Base-by-base conservation (phyloP, 2,797 vertebrate species). In the Cyprinella venusta region DNA sequence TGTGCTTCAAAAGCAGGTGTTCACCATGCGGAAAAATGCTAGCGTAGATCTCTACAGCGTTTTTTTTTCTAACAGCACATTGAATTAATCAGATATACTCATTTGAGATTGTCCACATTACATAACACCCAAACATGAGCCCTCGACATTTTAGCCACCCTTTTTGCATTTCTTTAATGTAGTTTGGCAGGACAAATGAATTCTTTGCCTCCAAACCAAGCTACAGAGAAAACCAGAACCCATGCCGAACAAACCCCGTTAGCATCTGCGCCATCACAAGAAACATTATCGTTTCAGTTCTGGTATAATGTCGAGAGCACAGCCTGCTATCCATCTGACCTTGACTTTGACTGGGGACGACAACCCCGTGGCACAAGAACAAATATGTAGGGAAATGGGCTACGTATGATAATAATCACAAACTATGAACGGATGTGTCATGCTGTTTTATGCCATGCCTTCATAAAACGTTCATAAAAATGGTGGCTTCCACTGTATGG, bases 1-100 rank as follows among this genome's bases (percentile, higher is more conserved):
- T 54, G 80, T 42, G 70, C 50, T 75, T 75, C n/a, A 76, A 65
- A 56, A 76, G 71, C 80, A 74, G 80, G 69, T 74, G 80, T 81
- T 74, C 6, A 9, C 21, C 16, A 26, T 45, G 38, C 30, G 54
- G 61, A 74, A 67, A 33, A 67, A 82, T 74, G 63, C n/a, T 12
- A 64, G 30, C 0, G 3, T 24, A 63, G 71, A 48, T 71, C 64
- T 81, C 24, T 48, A 6, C 18, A 71, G 19, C 1, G 13, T 2
- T 61, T 42, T 68, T 30, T 68, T 33, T 26, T 30, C 30, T n/a
- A 24, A 33, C n/a, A 5, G 16, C 45, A 10, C 61, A 67, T 6
- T 4, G 63, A 82, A 65, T 56, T 42, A 82, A 74, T 63, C 36
- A 72, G 21, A 24, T 15, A n/a, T 26, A 71, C 24, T 16, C 5